These are phyloP conservation scores for Pagetopsis macropterus DNA, from an alignment of 2,797 vertebrate species.

Conservation along the genomic window DNA sequence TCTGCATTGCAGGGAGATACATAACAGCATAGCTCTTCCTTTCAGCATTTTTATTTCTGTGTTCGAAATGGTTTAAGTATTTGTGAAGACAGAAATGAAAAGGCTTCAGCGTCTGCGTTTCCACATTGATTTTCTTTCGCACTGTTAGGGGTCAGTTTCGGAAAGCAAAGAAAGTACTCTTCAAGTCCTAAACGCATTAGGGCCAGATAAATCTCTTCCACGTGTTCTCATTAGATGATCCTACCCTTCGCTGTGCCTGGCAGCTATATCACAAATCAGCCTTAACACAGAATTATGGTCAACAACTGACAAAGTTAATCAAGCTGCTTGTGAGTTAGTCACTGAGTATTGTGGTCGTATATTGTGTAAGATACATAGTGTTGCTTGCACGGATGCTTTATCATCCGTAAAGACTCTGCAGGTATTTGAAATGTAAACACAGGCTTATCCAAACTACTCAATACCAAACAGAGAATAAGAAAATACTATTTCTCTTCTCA, in stretches of 20 bases:
- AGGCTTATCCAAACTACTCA: constrained; percentile 1
- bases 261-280: constrained; percentile 5
- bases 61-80: background rate
- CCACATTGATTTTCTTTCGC: background rate
- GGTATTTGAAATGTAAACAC: constrained; percentile 28
- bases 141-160: constrained; percentile 4
- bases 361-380: background rate
- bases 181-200: constrained; percentile 33
- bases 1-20: constrained; percentile 17
- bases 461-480: constrained; percentile 10
- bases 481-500: constrained; percentile 2
- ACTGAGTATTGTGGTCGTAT: background rate
- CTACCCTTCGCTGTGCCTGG: background rate
- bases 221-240: constrained; percentile 31
- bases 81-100: background rate
- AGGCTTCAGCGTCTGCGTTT: constrained; percentile 4
- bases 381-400: background rate
- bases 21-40: constrained; percentile 17
- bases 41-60: background rate
- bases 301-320: background rate
- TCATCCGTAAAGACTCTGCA: constrained; percentile 12
- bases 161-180: constrained; percentile 1
- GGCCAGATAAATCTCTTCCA: constrained; percentile 24
- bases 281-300: background rate
- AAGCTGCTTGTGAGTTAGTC: background rate